These are phyloP conservation scores for Sula dactylatra DNA, from an alignment of 2,113 vertebrate species.

Conservation along the genomic window DNA sequence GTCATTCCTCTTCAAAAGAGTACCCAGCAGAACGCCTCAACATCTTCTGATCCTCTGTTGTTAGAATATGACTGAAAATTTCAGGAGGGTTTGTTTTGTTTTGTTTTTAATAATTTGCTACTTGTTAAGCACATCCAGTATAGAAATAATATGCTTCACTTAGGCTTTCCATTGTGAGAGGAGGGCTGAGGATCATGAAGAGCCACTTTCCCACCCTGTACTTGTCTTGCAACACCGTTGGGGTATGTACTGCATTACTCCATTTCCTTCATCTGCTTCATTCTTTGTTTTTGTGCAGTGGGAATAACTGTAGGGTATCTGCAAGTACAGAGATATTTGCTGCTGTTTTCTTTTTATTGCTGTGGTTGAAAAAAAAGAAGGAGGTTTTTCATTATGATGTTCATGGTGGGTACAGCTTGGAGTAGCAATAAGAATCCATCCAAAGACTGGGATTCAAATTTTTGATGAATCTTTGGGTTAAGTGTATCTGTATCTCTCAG, in stretches of 20 bases:
- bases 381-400: neutral
- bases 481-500: neutral
- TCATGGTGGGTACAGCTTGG: neutral
- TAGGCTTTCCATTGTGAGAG: neutral
- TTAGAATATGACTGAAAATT: neutral
- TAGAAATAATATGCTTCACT: neutral
- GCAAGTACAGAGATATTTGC: neutral
- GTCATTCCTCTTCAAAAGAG: slow-evolving; percentile 44
- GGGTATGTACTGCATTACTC: neutral
- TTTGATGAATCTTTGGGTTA: neutral
- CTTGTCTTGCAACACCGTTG: neutral
- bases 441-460: neutral
- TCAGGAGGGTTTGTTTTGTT: neutral
- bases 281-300: neutral
- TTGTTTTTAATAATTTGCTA: neutral
- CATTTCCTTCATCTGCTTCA: neutral
- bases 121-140: neutral
- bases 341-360: neutral
- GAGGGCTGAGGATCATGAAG: neutral
- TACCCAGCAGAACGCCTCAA: neutral
- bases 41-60: neutral
- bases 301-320: neutral
- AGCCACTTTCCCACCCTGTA: neutral
- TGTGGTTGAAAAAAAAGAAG: neutral
- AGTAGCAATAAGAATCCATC: neutral